phyloP scores from a whole-genome alignment of 2,888 invertebrate species.

The Ophioninae sp. region DNA sequence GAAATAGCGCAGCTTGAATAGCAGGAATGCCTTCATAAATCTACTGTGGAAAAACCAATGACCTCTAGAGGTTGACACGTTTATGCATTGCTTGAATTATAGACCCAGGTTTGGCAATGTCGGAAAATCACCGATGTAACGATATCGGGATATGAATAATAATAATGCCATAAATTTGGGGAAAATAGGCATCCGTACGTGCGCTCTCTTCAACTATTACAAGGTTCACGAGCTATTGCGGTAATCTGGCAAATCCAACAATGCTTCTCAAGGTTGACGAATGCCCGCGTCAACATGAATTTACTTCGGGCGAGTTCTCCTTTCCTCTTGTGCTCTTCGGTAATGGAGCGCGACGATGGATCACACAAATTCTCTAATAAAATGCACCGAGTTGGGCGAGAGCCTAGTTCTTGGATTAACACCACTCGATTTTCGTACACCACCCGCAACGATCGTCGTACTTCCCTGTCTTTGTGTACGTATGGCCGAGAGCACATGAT shows the following conservation, averaged over 20 bases:
- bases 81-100: background rate
- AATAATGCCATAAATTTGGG: slow-evolving; percentile 19
- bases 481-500: slow-evolving; percentile 60
- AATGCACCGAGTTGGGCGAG: slow-evolving; percentile 75
- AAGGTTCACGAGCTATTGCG: slow-evolving; percentile 27
- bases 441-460: slow-evolving; percentile 23
- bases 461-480: background rate
- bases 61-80: background rate
- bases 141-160: slow-evolving; percentile 28
- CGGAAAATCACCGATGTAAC: background rate
- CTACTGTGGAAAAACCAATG: background rate
- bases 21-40: background rate
- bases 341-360: slow-evolving; percentile 63
- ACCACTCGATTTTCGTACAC: slow-evolving; percentile 51
- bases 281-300: slow-evolving; percentile 52
- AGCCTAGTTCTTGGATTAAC: slow-evolving; percentile 47
- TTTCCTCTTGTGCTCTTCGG: slow-evolving; percentile 3
- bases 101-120: background rate
- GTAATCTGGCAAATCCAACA: slow-evolving; percentile 56
- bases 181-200: background rate
- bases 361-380: slow-evolving; percentile 79
- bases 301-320: slow-evolving; percentile 18
- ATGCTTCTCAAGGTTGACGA: slow-evolving; percentile 44
- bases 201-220: slow-evolving; percentile 1
- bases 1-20: too few species aligned